Base-by-base conservation (phyloP, 2,113 vertebrate species). In the Orcinus orca region DNA sequence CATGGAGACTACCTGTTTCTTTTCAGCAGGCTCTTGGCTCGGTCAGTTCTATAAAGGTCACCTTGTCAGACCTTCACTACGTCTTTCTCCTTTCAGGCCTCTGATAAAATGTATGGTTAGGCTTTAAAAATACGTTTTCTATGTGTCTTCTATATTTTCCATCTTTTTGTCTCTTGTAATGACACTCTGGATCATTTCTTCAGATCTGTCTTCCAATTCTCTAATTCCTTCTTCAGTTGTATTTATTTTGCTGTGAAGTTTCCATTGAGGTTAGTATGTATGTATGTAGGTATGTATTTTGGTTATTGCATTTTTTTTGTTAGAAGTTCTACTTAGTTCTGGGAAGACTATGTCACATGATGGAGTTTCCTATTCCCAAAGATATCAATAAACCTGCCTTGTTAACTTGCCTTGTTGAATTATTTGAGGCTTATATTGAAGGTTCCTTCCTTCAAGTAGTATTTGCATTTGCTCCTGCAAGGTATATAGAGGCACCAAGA, bases 271-370 rank as follows among this genome's bases (percentile, higher is more conserved):
- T 58, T 50, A 3, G 29, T 47, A 36, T 10, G 2, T 68, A 8
- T 18, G 31, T 21, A 3, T 44, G 13, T 33, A 44, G n/a, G 68
- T 38, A 33, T 71, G 36, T 82, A 12, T 87, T 96, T 77, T 50
- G 5, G 53, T 71, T 73, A 73, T 77, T n/a, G 47, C n/a, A 31
- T 31, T 53, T 85, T 87, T 70, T 11, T 79, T n/a, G 18, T n/a
- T 26, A n/a, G 47, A 86, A 90, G 73, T 55, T 68, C 68, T 85
- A n/a, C 41, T 84, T 76, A 41, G 23, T 79, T 92, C 21, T 33
- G 41, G 68, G 90, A 84, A 71, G 68, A 63, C 33, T 11, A 4
- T 5, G 10, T 63, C 33, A 53, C 41, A 36, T 60, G 17, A 9
- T 53, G 29, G 26, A 17, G 33, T 84, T 92, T 74, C 44, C 9